These are phyloP conservation scores for Megalops cyprinoides DNA, from an alignment of 2,797 vertebrate genomes.

Conservation along the genomic window DNA sequence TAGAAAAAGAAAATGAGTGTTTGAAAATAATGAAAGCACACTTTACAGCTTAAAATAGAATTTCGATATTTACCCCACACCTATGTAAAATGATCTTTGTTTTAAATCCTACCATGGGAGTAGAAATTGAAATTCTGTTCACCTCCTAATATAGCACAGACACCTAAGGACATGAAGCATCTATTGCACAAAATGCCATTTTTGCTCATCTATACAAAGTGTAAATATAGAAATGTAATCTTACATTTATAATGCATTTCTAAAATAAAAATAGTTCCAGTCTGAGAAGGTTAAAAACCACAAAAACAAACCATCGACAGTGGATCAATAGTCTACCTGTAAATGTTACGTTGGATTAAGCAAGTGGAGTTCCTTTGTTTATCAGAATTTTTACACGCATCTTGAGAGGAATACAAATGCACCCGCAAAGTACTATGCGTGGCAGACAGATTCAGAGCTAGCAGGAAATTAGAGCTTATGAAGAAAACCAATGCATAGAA, in stretches of 20 bases:
- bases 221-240: background rate
- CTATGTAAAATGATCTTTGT: constrained; percentile 12
- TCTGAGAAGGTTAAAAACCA: constrained; percentile 37
- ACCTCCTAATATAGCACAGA: constrained; percentile 20
- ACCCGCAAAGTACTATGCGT: constrained; percentile 47
- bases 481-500: constrained; percentile 46
- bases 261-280: constrained; percentile 49
- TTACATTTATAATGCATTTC: constrained; percentile 32
- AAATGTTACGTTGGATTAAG: constrained; percentile 40
- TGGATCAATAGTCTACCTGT: constrained; percentile 42
- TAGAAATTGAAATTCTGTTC: constrained; percentile 15
- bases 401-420: constrained; percentile 47
- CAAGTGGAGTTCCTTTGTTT: constrained; percentile 39
- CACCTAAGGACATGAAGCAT: constrained; percentile 5
- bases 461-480: constrained; percentile 52
- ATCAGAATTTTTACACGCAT: constrained; percentile 50
- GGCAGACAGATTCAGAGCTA: constrained; percentile 9
- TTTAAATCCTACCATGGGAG: constrained; percentile 12
- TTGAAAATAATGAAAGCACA: background rate
- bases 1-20: background rate
- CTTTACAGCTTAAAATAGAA: background rate
- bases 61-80: constrained; percentile 9
- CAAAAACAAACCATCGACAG: constrained; percentile 37
- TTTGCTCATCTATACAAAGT: background rate
- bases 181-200: background rate